Evolutionary conservation across 2,888 invertebrate species (phyloP), one percentile per base, ranked within the genome.

Genomic region (Ophion obscuratus): DNA sequence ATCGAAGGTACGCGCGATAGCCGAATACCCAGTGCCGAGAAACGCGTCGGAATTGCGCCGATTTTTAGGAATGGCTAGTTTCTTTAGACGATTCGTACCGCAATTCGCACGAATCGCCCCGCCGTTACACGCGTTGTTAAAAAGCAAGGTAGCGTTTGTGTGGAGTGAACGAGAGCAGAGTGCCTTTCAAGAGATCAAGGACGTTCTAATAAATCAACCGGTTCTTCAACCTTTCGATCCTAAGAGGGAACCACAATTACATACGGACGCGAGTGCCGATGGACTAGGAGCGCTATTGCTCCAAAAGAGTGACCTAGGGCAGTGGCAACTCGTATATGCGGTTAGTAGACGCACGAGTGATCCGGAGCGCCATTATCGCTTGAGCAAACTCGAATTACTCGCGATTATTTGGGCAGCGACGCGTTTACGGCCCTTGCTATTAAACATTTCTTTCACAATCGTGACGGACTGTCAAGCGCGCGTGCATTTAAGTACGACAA

Each of bases 1-100:
- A 66, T 74, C 4, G 79, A 92, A 89, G 79, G 87, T 73, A n/a
- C 36, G 44, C 77, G 91, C 87, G 10, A 86, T 88, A 14, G 20
- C 14, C 5, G 74, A 87, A 10, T 88, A 83, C 40, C 82, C 85
- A 11, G 27, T 10, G 5, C 80, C 83, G 2, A 53, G 2, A 4
- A 79, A 84, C 47, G 27, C 68, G 6, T 82, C 82, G n/a, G 84
- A 80, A n/a, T 64, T 80, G 0, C 76, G 83, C n/a, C 36, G 84
- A 9, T 84, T 86, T 11, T 44, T 77, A 9, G 83, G 83, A 6
- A 40, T 81, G 61, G 14, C 77, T 2, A 68, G 77, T 24, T 87
- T 81, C n/a, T 87, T 87, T 17, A 5, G 86, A 4, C 71, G 84
- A 2, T 86, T 81, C 44, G 71, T 83, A 5, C 67, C 53, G 24